These are phyloP conservation scores for Acanthosoma haemorrhoidale DNA, from an alignment of 2,888 invertebrate genomes.

Conservation along the genomic window DNA sequence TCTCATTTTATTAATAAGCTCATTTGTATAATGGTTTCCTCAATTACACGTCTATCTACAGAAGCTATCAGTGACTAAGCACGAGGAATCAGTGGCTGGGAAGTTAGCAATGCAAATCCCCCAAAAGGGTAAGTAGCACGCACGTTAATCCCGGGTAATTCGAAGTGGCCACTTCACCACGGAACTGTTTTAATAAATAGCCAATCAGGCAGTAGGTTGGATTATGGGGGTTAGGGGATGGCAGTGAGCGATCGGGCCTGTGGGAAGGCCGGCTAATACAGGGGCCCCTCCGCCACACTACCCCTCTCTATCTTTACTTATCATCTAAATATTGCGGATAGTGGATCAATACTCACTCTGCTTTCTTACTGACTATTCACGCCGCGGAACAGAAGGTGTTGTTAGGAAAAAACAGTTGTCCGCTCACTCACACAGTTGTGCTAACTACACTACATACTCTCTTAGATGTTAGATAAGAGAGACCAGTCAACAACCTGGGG, in stretches of 20 bases:
- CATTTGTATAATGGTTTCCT: neutral
- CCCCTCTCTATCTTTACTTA: slow-evolving; percentile 4
- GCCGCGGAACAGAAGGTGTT: too few relatives aligned
- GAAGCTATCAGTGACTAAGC: neutral
- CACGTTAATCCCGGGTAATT: slow-evolving; percentile 5
- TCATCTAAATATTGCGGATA: slow-evolving; percentile 4
- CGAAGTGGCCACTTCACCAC: slow-evolving; percentile 1
- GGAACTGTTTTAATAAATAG: slow-evolving; percentile 8
- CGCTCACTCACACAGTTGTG: too few relatives aligned
- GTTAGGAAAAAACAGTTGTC: too few relatives aligned
- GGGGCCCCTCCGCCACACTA: neutral
- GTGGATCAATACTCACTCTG: neutral
- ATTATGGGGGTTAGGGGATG: neutral
- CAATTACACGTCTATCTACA: neutral
- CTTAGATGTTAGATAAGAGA: too few relatives aligned
- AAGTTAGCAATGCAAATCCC: slow-evolving; percentile 4
- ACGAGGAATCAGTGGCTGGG: neutral
- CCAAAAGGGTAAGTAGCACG: neutral
- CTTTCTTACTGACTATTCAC: neutral
- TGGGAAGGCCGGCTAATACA: neutral
- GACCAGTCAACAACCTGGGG: too few relatives aligned
- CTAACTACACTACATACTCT: too few relatives aligned
- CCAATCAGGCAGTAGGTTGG: slow-evolving; percentile 2
- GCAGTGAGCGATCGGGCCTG: slow-evolving; percentile 11
- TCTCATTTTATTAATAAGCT: neutral